These are phyloP conservation scores for Drosophila pruinosa DNA, from an alignment of 1,140 invertebrate genomes.

Conservation along the genomic window DNA sequence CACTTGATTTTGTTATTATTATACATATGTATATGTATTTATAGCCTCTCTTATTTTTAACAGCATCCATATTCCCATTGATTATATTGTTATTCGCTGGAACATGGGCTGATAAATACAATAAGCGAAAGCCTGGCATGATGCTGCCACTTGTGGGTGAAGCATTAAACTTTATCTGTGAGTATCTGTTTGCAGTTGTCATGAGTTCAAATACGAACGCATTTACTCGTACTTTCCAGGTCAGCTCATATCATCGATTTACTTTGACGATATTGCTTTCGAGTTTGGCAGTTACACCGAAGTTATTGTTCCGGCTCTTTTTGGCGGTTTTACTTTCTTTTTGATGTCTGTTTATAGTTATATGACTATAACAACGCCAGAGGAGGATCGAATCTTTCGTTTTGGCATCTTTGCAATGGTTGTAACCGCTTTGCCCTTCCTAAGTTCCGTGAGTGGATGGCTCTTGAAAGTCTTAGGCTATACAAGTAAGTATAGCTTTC, in stretches of 20 bases:
- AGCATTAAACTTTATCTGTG: slow-evolving; percentile 74
- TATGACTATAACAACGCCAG: slow-evolving; percentile 85
- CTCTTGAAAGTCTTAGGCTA: slow-evolving; percentile 71
- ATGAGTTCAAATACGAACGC: not conserved
- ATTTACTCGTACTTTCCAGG: slow-evolving; percentile 36
- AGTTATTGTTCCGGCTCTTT: slow-evolving; percentile 84
- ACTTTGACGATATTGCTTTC: slow-evolving; percentile 83
- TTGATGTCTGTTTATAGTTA: slow-evolving; percentile 87
- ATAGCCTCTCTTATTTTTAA: not conserved
- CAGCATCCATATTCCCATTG: slow-evolving; percentile 85
- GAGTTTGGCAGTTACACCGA: slow-evolving; percentile 84
- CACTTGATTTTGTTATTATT: not conserved
- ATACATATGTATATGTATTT: not conserved
- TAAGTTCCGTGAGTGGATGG: slow-evolving; percentile 68
- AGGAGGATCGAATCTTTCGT: slow-evolving; percentile 85
- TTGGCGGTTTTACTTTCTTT: slow-evolving; percentile 85
- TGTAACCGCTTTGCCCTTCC: slow-evolving; percentile 68
- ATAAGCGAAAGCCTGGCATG: slow-evolving; percentile 87
- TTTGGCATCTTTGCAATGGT: slow-evolving; percentile 82
- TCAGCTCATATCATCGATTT: slow-evolving; percentile 72
- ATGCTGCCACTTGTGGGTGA: slow-evolving; percentile 86
- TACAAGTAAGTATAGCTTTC: slow-evolving; percentile 68
- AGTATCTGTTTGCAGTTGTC: slow-evolving; percentile 10
- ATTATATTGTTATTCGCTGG: slow-evolving; percentile 86
- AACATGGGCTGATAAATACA: slow-evolving; percentile 86